Evolutionary conservation across 2,797 vertebrate genomes (phyloP).

Genomic region (Myotis pilosus): DNA sequence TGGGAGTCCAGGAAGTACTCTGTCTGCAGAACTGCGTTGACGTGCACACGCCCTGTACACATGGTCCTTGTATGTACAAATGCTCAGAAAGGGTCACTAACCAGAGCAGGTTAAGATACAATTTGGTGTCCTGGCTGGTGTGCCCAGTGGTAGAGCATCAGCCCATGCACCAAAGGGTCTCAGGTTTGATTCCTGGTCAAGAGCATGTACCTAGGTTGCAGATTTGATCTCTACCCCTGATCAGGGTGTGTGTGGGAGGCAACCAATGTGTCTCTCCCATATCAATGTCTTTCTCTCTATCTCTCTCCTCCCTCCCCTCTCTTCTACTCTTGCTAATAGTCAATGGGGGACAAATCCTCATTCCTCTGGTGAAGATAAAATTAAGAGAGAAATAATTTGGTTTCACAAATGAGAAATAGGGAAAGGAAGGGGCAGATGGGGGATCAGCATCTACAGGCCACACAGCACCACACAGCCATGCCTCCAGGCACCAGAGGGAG

Average conservation of each 20-base stretch:
- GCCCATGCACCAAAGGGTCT: background rate
- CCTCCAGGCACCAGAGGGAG: background rate
- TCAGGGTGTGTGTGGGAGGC: too few relatives aligned
- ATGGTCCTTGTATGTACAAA: background rate
- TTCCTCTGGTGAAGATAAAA: too few relatives aligned
- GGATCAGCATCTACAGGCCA: background rate
- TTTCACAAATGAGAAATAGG: background rate
- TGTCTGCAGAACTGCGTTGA: background rate
- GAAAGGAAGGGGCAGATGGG: background rate
- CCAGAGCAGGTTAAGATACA: background rate
- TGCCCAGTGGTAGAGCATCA: background rate
- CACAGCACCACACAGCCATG: background rate
- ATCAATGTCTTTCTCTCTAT: too few relatives aligned
- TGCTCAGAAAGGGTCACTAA: background rate
- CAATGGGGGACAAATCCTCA: background rate
- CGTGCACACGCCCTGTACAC: fast-evolving
- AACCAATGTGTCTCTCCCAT: too few relatives aligned
- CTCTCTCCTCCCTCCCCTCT: too few relatives aligned
- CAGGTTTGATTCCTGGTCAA: background rate
- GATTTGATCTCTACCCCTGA: background rate
- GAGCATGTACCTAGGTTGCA: background rate
- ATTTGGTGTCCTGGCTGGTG: background rate
- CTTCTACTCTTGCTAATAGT: background rate
- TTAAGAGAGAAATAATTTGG: background rate
- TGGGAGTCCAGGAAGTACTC: background rate